A percentile compares a stretch with the other conserved stretches of the same genome.
phyloP scores from a whole-genome alignment of 2,113 vertebrate species.

The Engystomops pustulosus region DNA sequence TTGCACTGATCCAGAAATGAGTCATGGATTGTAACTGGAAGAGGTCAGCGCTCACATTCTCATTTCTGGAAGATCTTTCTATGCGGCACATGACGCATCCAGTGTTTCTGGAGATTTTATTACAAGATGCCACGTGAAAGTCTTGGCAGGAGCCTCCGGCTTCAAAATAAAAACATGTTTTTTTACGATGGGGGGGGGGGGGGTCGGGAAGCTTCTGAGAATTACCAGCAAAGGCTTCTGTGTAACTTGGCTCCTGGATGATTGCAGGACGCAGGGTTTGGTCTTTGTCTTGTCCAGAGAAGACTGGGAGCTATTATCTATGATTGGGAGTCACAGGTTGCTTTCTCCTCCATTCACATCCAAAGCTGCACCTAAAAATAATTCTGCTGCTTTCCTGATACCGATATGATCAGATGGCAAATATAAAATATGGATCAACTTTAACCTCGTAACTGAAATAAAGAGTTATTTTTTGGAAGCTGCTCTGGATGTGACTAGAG shows the following conservation, averaged over 20 bases:
- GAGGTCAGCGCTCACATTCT: constrained; percentile 60
- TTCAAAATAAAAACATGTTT: constrained; percentile 16
- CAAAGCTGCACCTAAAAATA: not conserved
- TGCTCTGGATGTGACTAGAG: not conserved
- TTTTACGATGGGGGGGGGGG: not conserved
- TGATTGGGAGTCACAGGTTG: no score
- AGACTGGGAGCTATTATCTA: no score
- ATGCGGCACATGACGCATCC: constrained; percentile 44
- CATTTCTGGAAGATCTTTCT: constrained; percentile 51
- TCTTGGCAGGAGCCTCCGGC: not conserved
- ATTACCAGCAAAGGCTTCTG: constrained; percentile 36
- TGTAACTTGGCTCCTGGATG: not conserved
- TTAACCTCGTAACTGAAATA: no score
- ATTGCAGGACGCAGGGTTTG: not conserved
- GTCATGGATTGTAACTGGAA: constrained; percentile 54
- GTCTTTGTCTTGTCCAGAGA: not conserved
- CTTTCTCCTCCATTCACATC: not conserved
- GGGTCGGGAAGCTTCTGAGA: constrained; percentile 11
- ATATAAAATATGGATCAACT: no score
- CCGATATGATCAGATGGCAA: no score
- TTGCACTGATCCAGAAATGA: constrained; percentile 49
- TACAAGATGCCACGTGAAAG: constrained; percentile 2
- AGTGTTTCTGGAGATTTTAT: constrained; percentile 53
- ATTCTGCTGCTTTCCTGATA: not conserved
- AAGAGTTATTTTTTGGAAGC: no score